phyloP scores from a whole-genome alignment of 2,113 vertebrate genomes.

The Colius striatus region DNA sequence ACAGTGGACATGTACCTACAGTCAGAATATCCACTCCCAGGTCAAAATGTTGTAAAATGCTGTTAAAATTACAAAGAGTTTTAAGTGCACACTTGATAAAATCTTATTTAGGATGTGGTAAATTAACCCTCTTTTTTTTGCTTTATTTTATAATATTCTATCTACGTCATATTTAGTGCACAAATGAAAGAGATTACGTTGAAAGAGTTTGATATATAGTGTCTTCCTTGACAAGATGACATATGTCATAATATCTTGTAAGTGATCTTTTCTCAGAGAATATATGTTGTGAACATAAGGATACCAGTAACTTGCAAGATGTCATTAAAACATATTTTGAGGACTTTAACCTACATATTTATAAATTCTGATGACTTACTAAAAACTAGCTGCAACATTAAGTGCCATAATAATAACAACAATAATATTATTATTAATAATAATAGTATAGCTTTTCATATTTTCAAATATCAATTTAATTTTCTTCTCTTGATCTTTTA shows the following conservation, averaged over 20 bases:
- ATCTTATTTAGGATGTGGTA: background rate
- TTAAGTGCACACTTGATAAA: background rate
- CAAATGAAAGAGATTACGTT: background rate
- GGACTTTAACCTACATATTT: background rate
- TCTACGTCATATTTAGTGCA: background rate
- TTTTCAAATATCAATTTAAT: slow-evolving; percentile 13
- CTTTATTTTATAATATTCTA: background rate
- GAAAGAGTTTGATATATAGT: background rate
- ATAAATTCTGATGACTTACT: background rate
- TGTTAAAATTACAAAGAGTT: background rate
- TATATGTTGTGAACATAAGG: slow-evolving; percentile 61
- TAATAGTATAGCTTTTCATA: background rate
- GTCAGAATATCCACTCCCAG: background rate
- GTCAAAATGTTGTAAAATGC: background rate
- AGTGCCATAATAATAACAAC: background rate
- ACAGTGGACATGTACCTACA: background rate
- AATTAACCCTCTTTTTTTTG: background rate
- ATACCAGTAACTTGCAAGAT: slow-evolving; percentile 9
- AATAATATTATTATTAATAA: fast-evolving
- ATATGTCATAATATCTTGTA: slow-evolving; percentile 18
- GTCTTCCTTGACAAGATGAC: slow-evolving; percentile 23
- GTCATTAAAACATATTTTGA: slow-evolving; percentile 10
- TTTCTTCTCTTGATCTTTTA: slow-evolving; percentile 27
- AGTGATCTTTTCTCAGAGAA: slow-evolving; percentile 29
- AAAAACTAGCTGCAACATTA: background rate